Evolutionary conservation across 2,113 vertebrate species (phyloP).

Genomic region (Mustelus asterias): DNA sequence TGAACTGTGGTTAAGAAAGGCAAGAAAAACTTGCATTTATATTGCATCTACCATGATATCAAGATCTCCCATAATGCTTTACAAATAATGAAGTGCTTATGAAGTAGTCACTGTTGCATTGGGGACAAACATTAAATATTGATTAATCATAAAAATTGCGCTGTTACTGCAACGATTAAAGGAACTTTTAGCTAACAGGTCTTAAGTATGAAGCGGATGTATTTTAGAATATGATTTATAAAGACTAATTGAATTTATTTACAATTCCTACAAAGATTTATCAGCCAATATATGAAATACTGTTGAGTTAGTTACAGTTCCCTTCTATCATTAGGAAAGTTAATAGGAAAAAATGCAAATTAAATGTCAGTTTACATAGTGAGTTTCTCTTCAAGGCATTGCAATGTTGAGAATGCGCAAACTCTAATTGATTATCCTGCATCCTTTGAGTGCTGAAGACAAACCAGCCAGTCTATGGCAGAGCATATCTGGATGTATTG

Average conservation of each 20-base stretch:
- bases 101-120: neutral
- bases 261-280: neutral
- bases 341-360: slow-evolving; percentile 10
- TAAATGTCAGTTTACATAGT: neutral
- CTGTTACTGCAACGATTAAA: neutral
- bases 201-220: neutral
- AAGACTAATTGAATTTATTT: neutral
- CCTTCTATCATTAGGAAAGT: neutral
- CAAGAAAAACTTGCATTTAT: neutral
- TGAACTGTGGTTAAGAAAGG: neutral
- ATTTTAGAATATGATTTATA: neutral
- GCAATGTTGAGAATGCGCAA: neutral
- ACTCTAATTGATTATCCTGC: slow-evolving; percentile 3
- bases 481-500: neutral
- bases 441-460: neutral
- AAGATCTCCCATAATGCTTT: neutral
- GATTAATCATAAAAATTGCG: neutral
- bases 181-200: neutral
- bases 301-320: neutral
- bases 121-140: neutral
- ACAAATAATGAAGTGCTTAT: neutral
- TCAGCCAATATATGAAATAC: neutral
- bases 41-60: neutral
- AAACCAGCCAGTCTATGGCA: neutral
- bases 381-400: neutral